Evolutionary conservation across 2,797 vertebrate species (phyloP), one percentile per base, ranked within the genome.

Genomic region (Danionella dracula): DNA sequence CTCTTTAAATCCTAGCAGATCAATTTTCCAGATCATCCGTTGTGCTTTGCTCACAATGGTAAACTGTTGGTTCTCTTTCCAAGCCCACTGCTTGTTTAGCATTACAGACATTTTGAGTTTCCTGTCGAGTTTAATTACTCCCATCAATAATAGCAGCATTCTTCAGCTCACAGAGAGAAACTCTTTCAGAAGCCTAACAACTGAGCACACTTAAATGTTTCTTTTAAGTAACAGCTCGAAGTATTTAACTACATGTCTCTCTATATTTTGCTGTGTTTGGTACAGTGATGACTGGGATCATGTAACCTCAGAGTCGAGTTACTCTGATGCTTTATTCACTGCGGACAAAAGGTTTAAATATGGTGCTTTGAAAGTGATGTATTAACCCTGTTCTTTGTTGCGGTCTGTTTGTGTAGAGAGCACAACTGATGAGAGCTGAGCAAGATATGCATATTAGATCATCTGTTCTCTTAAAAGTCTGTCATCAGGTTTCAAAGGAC

Each of bases 321-420:
- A 57, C 62, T 3, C 42, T 49, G 21, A 1, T 4, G 53, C 64
- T 66, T 58, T 66, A 58, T 66, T 45, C 44, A 57, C 44, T 12
- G 53, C 53, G 49, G 44, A 66, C 64, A 66, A 66, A 40, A 48
- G 64, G 34, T 57, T 58, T 31, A 66, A 49, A 66, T 66, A 41
- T 58, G 64, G 54, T n/a, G 34, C 64, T 66, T 66, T 66, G 64
- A 57, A 66, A 44, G 53, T 66, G 64, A 66, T 41, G 64, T 57
- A 42, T 48, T 66, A 66, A 66, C 57, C 64, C 64, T 49, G 46
- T 53, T 41, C 34, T 66, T 66, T 66, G 64, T 66, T 58, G 53
- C 44, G 64, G 64, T 66, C 53, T 31, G 44, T 66, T 49, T 66
- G 64, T 57, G 44, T 34, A 66, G 42, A 41, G 64, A 49, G 21